A percentile compares a stretch with the other conserved stretches of the same genome.
These are phyloP conservation scores for Chondrosia reniformis DNA, from an alignment of 37 sponge, comb jelly and placozoan genomes.

Conservation along the genomic window DNA sequence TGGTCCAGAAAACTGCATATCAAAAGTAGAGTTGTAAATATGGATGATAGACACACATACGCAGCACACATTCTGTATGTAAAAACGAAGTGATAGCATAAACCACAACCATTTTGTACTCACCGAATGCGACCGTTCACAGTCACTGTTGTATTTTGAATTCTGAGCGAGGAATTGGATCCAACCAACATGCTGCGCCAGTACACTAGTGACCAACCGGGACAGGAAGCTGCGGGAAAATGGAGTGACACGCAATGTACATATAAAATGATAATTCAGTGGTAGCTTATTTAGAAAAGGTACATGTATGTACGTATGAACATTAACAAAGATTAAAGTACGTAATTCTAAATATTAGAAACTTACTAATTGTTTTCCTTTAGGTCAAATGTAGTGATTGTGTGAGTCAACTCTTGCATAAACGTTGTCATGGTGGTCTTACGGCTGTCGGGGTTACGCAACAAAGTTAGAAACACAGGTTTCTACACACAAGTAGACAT, in stretches of 20 bases:
- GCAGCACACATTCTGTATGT: not conserved
- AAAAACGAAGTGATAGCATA: no score
- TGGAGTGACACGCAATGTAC: not conserved
- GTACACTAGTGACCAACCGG: slow-evolving; percentile 57
- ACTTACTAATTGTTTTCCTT: slow-evolving; percentile 77
- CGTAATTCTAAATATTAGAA: not conserved
- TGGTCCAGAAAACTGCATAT: not conserved
- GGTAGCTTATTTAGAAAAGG: not conserved
- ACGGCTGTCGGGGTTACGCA: slow-evolving; percentile 26
- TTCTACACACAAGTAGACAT: slow-evolving; percentile 16
- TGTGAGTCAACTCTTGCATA: slow-evolving; percentile 39
- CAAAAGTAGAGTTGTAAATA: not conserved
- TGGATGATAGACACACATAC: not conserved
- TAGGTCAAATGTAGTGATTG: slow-evolving; percentile 47
- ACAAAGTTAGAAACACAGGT: slow-evolving; percentile 66
- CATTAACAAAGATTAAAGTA: not conserved
- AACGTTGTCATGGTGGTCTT: slow-evolving; percentile 37
- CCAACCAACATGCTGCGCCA: slow-evolving; percentile 79
- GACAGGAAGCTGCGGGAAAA: slow-evolving; percentile 61
- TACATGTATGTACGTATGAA: not conserved
- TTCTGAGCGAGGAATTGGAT: slow-evolving; percentile 36
- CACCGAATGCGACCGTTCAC: no score
- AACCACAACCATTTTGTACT: no score
- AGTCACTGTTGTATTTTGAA: not conserved
- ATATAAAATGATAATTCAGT: not conserved